phyloP scores from a whole-genome alignment of 2,888 invertebrate species.

The Miltochrista miniata region DNA sequence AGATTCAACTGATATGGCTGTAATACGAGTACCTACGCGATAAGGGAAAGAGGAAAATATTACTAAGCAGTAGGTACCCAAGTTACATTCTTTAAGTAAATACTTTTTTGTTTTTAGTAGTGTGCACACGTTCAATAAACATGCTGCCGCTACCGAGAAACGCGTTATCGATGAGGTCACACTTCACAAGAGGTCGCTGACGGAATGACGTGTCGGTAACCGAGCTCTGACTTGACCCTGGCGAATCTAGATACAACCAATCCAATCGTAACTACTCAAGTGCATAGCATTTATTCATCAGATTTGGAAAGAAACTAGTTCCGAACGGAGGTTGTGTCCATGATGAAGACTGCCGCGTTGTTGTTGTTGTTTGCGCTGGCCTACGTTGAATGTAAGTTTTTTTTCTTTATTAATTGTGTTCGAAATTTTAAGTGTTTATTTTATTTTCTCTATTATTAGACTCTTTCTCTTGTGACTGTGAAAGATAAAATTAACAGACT shows the following conservation, averaged over 20 bases:
- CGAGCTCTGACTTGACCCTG: conserved; percentile 46
- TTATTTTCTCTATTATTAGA: too few species aligned
- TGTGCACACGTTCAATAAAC: conserved; percentile 33
- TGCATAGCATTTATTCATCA: conserved; percentile 11
- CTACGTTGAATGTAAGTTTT: conserved; percentile 65
- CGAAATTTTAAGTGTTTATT: neutral
- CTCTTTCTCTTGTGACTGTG: too few species aligned
- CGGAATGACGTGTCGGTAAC: conserved; percentile 25
- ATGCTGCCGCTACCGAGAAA: conserved; percentile 41
- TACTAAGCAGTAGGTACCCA: too few species aligned
- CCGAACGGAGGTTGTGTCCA: conserved; percentile 33
- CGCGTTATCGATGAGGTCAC: conserved; percentile 65
- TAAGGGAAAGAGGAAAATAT: too few species aligned
- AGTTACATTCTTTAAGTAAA: neutral
- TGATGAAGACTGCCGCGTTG: conserved; percentile 59
- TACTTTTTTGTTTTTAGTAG: neutral
- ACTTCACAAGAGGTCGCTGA: conserved; percentile 52
- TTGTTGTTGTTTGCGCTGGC: conserved; percentile 59
- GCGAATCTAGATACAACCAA: conserved; percentile 32
- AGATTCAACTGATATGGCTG: too few species aligned
- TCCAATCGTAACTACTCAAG: conserved; percentile 10
- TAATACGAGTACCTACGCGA: too few species aligned
- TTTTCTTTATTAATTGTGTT: neutral
- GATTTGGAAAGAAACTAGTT: conserved; percentile 15
- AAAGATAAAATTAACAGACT: too few species aligned